Percentiles rank a stretch among this genome's conserved stretches.
Evolutionary conservation across 1,140 invertebrate species (phyloP).

Genomic region (Drepana arcuata): DNA sequence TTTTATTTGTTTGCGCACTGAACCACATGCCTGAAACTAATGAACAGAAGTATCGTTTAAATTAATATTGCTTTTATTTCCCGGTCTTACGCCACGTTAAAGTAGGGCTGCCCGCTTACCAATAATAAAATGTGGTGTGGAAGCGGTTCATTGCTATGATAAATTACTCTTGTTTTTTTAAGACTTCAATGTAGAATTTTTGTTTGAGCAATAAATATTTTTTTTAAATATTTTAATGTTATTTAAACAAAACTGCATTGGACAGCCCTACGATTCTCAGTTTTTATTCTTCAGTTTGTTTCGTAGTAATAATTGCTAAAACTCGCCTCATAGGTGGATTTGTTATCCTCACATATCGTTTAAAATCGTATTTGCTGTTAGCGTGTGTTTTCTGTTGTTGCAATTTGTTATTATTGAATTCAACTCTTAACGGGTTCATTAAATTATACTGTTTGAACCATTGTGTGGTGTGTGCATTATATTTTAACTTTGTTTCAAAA

Average conservation of each 20-base stretch:
- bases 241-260: not conserved
- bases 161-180: too few relatives aligned
- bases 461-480: too few relatives aligned
- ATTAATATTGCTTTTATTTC: constrained; percentile 61
- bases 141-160: too few relatives aligned
- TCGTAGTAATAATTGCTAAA: constrained; percentile 31
- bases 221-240: not conserved
- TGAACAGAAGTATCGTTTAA: constrained; percentile 64
- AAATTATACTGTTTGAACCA: too few relatives aligned
- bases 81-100: constrained; percentile 7
- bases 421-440: too few relatives aligned
- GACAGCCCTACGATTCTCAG: too few relatives aligned
- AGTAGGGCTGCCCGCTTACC: too few relatives aligned
- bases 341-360: constrained; percentile 26
- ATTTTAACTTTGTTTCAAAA: too few relatives aligned
- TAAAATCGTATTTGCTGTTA: constrained; percentile 12
- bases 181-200: too few relatives aligned
- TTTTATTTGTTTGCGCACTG: constrained; percentile 62
- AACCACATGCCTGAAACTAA: constrained; percentile 60
- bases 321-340: constrained; percentile 33
- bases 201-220: not conserved
- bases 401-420: not conserved
- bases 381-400: constrained; percentile 4
- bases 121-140: too few relatives aligned
- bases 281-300: too few relatives aligned